phyloP scores from a whole-genome alignment of 2,888 invertebrate species.

The Ischnura elegans region DNA sequence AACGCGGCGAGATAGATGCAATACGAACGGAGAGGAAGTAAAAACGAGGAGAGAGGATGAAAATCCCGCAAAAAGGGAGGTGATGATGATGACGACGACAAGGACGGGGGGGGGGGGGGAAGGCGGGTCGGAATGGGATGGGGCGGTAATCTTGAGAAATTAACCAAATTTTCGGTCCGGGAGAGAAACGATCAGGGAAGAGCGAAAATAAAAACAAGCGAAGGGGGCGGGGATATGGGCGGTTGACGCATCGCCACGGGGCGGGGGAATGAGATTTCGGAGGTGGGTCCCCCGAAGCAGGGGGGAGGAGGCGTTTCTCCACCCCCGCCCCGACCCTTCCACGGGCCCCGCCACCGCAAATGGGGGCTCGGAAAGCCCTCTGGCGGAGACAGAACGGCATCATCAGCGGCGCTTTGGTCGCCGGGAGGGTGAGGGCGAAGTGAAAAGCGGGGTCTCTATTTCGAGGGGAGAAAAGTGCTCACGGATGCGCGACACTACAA shows the following conservation, averaged over 20 bases:
- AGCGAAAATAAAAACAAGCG: neutral
- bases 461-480: neutral
- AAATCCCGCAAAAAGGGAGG: neutral
- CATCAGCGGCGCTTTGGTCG: constrained; percentile 27
- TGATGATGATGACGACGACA: neutral
- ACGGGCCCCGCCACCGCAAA: neutral
- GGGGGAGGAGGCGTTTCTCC: neutral
- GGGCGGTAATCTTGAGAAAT: constrained; percentile 30
- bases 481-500: neutral
- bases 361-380: constrained; percentile 29
- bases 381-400: constrained; percentile 16
- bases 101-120: neutral
- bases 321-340: neutral
- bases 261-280: neutral
- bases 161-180: constrained; percentile 18
- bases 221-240: neutral
- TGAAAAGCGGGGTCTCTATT: neutral
- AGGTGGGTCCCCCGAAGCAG: neutral
- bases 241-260: neutral
- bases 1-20: neutral
- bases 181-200: neutral
- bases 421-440: neutral
- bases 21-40: neutral
- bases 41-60: neutral
- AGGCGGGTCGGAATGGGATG: neutral